Evolutionary conservation across 1,140 invertebrate species (phyloP).

Genomic region (Pogonus chalceus): DNA sequence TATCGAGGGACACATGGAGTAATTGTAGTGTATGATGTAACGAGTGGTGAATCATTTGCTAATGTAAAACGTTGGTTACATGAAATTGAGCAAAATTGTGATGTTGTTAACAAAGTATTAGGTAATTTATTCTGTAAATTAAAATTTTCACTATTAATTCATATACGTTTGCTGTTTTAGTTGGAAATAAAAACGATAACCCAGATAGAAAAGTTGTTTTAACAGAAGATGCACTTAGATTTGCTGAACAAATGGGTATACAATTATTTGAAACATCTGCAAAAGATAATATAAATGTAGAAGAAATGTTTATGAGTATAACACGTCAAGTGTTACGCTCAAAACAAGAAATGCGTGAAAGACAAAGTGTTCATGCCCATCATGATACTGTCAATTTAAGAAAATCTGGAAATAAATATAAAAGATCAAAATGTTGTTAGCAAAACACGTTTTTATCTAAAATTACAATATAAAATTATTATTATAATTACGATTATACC

Average conservation of each 20-base stretch:
- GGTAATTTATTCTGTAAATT: conserved; percentile 46
- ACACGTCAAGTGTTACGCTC: conserved; percentile 48
- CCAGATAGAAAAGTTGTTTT: conserved; percentile 93
- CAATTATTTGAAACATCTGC: conserved; percentile 97
- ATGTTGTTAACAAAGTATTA: conserved; percentile 97
- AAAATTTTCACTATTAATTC: too few species aligned
- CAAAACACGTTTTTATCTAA: too few species aligned
- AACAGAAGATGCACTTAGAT: conserved; percentile 92
- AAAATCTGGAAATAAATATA: conserved; percentile 39
- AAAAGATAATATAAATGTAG: conserved; percentile 98
- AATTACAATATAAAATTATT: too few species aligned
- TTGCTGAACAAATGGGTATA: conserved; percentile 95
- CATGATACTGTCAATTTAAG: conserved; percentile 46
- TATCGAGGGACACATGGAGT: conserved; percentile 98
- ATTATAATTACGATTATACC: too few species aligned
- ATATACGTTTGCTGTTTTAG: too few species aligned
- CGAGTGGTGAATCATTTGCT: conserved; percentile 96
- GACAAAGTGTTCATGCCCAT: conserved; percentile 43
- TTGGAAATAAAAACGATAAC: conserved; percentile 99
- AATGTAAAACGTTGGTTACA: conserved; percentile 97
- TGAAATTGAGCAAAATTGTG: conserved; percentile 99
- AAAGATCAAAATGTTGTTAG: conserved; percentile 48
- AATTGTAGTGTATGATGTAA: conserved; percentile 98
- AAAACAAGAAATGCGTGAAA: conserved; percentile 47
- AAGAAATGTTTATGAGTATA: conserved; percentile 78